Evolutionary conservation across 2,888 invertebrate species (phyloP), one percentile per base, ranked within the genome.

Genomic region (Agonopterix alstromeriana): DNA sequence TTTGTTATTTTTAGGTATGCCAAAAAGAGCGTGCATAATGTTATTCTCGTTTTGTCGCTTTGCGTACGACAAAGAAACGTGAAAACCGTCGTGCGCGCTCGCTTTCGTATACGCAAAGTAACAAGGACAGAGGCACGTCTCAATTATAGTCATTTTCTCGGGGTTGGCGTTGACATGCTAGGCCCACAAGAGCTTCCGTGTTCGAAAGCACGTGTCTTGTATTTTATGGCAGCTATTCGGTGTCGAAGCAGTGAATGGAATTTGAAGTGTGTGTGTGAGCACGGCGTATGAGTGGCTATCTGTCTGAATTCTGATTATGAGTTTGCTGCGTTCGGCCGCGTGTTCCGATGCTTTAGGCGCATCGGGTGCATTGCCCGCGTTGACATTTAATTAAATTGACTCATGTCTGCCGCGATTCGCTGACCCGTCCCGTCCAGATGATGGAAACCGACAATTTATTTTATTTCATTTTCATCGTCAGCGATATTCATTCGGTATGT

Each of bases 301-400:
- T 63, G 62, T 67, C 57, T 67, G 65, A 69, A 60, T 63, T 64
- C 61, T 63, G 67, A 69, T 27, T 71, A 71, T 77, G 73, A 75
- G 77, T 74, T 70, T 64, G 53, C 54, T 61, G 59, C 65, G 65
- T 67, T 69, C 60, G 56, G 56, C 8, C 64, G 53, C 55, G 60
- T 65, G 65, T 67, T 69, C 60, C 54, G 56, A 7, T 57, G 62
- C 5, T 27, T 27, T 27, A 27, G 27, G 3, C 27, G 62, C 57
- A 68, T 59, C 63, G 67, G 64, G 71, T 71, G 82, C 75, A 75
- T 71, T 68, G 71, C 57, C 70, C 71, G 68, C 65, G 71, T 65
- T 79, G 82, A 77, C 82, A 79, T 84, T 85, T 79, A 79, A 85
- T 82, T 78, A 77, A 82, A 80, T 73, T 75, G 76, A 78, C 65